Evolutionary conservation across 2,797 vertebrate genomes (phyloP).

Genomic region (Carduelis carduelis): DNA sequence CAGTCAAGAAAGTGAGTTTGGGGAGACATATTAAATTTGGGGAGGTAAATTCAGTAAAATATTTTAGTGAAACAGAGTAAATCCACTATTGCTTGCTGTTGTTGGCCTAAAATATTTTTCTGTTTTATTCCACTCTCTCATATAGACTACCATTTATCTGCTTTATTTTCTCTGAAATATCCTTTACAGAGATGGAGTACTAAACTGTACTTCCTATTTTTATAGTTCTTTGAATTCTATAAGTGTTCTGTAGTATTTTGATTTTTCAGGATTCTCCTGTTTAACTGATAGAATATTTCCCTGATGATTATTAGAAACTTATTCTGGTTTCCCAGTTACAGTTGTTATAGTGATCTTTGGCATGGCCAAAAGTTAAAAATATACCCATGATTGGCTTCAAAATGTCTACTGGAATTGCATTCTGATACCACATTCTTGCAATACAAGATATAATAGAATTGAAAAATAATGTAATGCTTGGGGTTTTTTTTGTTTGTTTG

Average conservation of each 20-base stretch:
- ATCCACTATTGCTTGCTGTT: not conserved
- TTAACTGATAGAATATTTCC: constrained; percentile 30
- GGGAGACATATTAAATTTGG: not conserved
- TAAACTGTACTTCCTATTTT: not conserved
- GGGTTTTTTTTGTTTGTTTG: too few species aligned
- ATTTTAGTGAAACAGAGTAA: not conserved
- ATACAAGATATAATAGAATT: not conserved
- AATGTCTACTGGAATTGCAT: not conserved
- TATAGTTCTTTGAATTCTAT: not conserved
- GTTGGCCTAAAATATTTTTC: not conserved
- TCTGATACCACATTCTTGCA: not conserved
- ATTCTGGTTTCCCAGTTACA: not conserved
- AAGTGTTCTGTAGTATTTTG: constrained; percentile 13
- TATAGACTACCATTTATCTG: not conserved
- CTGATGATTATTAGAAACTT: not conserved
- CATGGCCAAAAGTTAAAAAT: not conserved
- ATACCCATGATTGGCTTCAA: not conserved
- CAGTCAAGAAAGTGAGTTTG: not conserved
- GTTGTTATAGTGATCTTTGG: not conserved
- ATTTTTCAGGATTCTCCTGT: constrained; percentile 30
- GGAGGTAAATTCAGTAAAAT: not conserved
- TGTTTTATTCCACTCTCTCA: not conserved
- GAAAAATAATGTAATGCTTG: not conserved
- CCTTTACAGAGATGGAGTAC: not conserved
- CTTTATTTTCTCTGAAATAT: not conserved